phyloP scores from a whole-genome alignment of 2,888 invertebrate genomes.

The Apomyelois bistriatella region DNA sequence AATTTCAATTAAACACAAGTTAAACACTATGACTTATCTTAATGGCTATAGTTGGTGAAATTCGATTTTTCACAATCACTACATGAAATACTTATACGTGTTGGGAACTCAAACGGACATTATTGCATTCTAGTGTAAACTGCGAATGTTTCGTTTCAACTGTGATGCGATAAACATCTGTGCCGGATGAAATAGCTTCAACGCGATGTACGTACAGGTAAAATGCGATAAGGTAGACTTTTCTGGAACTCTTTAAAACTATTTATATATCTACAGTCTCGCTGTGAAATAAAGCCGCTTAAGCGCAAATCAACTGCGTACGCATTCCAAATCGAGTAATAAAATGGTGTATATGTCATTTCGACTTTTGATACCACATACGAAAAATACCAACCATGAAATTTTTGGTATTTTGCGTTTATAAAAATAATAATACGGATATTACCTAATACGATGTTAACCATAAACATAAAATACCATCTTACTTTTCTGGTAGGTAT shows the following conservation, averaged over 20 bases:
- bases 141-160: not conserved
- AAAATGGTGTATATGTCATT: no score
- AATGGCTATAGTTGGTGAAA: constrained; percentile 3
- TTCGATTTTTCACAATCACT: constrained; percentile 3
- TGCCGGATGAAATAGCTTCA: not conserved
- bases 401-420: no score
- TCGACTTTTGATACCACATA: no score
- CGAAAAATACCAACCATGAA: no score
- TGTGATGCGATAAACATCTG: not conserved
- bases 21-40: constrained; percentile 1
- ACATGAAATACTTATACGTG: constrained; percentile 3
- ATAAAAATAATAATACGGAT: no score
- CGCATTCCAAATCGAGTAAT: no score
- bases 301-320: no score
- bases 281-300: no score
- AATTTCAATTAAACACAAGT: not conserved
- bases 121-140: not conserved
- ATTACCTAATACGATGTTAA: no score
- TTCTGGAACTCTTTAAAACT: not conserved
- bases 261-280: no score
- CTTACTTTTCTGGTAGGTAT: no score
- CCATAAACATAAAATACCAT: no score
- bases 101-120: not conserved
- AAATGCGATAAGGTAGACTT: not conserved
- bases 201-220: not conserved